These are phyloP conservation scores for Platorchestia sp. DNA, from an alignment of 1,140 invertebrate genomes.

Conservation along the genomic window DNA sequence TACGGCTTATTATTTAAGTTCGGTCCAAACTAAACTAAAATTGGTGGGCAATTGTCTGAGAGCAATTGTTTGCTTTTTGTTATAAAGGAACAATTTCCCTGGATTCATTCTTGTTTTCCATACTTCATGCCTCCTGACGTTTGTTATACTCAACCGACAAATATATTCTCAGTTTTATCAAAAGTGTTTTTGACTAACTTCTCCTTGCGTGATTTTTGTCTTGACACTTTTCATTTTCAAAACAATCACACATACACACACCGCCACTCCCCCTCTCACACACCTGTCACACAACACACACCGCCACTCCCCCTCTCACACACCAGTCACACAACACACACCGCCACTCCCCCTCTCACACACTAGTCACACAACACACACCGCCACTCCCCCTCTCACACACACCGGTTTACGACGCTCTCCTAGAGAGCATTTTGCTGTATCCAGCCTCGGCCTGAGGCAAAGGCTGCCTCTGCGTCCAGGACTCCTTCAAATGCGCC, in stretches of 20 bases:
- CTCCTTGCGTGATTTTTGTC: too few species aligned
- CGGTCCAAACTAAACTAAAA: too few species aligned
- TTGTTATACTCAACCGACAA: too few species aligned
- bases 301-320: background rate
- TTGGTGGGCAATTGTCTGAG: too few species aligned
- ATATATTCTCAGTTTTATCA: too few species aligned
- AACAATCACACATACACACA: background rate
- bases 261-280: background rate
- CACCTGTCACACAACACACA: background rate
- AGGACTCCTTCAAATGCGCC: background rate
- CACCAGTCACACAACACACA: background rate
- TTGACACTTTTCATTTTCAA: too few species aligned
- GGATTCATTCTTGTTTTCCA: too few species aligned
- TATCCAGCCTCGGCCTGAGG: background rate
- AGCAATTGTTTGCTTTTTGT: too few species aligned
- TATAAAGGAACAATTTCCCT: too few species aligned
- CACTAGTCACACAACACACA: background rate
- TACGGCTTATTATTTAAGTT: too few species aligned
- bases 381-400: background rate
- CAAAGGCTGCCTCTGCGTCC: background rate
- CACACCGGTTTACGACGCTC: background rate
- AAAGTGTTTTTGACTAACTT: too few species aligned
- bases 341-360: background rate
- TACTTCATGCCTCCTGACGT: too few species aligned
- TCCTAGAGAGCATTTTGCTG: conserved; percentile 26